A percentile compares a stretch with the other conserved stretches of the same genome.
phyloP scores from a whole-genome alignment of 2,797 vertebrate genomes.

The Falco biarmicus region DNA sequence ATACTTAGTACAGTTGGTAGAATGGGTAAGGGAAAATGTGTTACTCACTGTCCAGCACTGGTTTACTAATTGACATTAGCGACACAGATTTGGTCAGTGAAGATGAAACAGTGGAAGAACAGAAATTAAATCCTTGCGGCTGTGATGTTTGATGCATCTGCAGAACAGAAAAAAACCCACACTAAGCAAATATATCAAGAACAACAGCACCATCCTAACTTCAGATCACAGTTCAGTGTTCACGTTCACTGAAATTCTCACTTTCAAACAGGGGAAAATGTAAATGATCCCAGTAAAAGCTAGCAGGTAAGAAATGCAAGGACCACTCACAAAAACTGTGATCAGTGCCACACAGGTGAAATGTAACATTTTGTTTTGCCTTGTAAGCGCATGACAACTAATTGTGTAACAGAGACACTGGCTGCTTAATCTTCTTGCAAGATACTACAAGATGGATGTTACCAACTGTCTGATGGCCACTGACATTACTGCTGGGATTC shows the following conservation, averaged over 20 bases:
- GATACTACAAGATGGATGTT: not conserved
- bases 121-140: slow-evolving; percentile 82
- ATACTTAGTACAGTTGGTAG: not conserved
- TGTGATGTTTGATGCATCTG: slow-evolving; percentile 84
- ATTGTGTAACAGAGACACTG: not conserved
- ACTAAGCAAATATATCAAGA: not conserved
- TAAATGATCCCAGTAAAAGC: not conserved
- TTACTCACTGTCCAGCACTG: slow-evolving; percentile 90
- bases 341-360: not conserved
- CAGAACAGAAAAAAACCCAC: slow-evolving; percentile 42
- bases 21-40: not conserved
- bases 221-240: not conserved
- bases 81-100: slow-evolving; percentile 94
- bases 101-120: slow-evolving; percentile 79
- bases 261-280: not conserved
- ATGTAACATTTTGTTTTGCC: not conserved
- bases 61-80: slow-evolving; percentile 90
- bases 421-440: not conserved
- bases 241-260: not conserved
- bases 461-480: not conserved
- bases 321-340: not conserved
- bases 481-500: not conserved
- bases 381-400: not conserved
- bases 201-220: not conserved
- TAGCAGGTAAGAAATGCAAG: not conserved